Base-by-base conservation (phyloP, 2,888 invertebrate genomes). In the Leucoptera coffeella region DNA sequence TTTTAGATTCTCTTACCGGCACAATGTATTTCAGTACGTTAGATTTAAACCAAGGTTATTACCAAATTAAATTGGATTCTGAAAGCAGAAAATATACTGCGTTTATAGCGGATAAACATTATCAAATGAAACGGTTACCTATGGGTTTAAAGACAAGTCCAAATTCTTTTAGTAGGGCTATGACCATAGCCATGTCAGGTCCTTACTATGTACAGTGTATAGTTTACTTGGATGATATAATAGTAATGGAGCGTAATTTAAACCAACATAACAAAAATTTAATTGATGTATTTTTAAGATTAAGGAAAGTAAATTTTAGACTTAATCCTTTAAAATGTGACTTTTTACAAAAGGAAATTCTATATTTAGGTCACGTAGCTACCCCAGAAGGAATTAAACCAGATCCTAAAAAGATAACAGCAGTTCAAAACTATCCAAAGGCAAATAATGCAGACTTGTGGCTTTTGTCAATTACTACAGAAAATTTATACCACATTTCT, bases 111-210 rank as follows among this genome's bases (percentile, higher is more conserved):
- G 30, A 30, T 7, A 17, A 25, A 5, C 34, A 32, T 12, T 37
- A 33, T 19, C 35, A 36, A 23, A 32, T 35, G 30, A 32, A 27
- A 10, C 20, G 32, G 22, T 20, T 34, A 23, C 34, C 36, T 7
- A 34, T 34, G 32, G 32, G 35, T 3, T 24, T 36, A 10, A 36
- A 34, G 29, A 31, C 25, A n/a, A 32, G 32, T 21, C 35, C 35
- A 10, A 30, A 15, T 25, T 23, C 35, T 8, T 35, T 35, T 28
- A 30, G 30, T 5, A 14, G 32, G 9, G 28, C 32, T 24, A 35
- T 35, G 28, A 31, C 26, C n/a, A 20, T 33, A n/a, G 35, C 32
- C n/a, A 28, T 32, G 27, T 23, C 32, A 20, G 35, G 32, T 6
- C 21, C 33, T 11, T 32, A 15, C 21, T 30, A 29, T 25, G 33